Evolutionary conservation across 1,140 invertebrate species (phyloP), one percentile per base, ranked within the genome.

Genomic region (Aethina tumida): DNA sequence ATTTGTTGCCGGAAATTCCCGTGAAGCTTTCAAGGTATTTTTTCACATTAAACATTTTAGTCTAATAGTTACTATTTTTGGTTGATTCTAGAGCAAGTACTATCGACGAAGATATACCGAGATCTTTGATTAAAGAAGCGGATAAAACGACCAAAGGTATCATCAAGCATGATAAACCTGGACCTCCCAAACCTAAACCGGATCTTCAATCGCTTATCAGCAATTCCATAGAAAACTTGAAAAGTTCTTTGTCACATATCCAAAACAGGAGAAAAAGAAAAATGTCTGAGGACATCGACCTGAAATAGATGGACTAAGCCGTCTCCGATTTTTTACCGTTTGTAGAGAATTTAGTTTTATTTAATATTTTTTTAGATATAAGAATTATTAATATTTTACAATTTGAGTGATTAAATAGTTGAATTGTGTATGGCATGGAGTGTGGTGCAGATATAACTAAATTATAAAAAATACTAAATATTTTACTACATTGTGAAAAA

Each of bases 201-300:
- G 15, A 39, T 40, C 15, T 28, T 5, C 14, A 10, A 16, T 20
- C 24, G n/a, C 7, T 33, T 21, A 19, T 50, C 7, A 41, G 32
- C 27, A 40, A 16, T 17, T 39, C 43, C 7, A 26, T 53, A 12
- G 49, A 48, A 18, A 43, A 43, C 36, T 36, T 48, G 6, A 43
- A 41, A 19, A 48, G 29, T 29, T 25, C 41, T 1, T 26, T 45
- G 16, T 37, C 22, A 6, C 37, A 13, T 27, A 48, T 51, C 12
- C 55, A 50, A 29, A 35, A 41, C 12, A 16, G 55, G 4, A n/a
- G n/a, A n/a, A 57, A 57, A 39, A 42, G 55, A 7, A 57, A 57
- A 42, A 52, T 52, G 26, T 16, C 29, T 5, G 50, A 56, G 18
- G 50, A 50, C 25, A 52, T 52, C 12, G 48, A 55, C 35, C 41